Evolutionary conservation across 2,797 vertebrate genomes (phyloP).

Genomic region (Cossypha dichroa): DNA sequence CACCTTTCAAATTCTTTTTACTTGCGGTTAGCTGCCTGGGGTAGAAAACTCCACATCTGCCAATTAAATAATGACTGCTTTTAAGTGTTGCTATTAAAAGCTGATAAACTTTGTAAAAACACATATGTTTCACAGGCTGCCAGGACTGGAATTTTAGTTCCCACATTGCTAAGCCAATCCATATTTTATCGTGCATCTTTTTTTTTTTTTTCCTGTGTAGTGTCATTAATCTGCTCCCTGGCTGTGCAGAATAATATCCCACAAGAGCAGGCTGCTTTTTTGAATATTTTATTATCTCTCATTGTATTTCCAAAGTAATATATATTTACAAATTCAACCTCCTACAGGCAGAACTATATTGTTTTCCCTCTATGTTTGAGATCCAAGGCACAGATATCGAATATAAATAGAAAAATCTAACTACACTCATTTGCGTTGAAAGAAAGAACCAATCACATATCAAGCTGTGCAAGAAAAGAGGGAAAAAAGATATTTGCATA

Average conservation of each 20-base stretch:
- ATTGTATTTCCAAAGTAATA: slow-evolving; percentile 78
- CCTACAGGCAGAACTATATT: slow-evolving; percentile 74
- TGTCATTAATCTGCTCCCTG: slow-evolving; percentile 81
- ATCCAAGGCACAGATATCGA: slow-evolving; percentile 39
- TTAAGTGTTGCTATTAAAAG: neutral
- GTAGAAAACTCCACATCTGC: neutral
- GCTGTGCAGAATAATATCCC: slow-evolving; percentile 80
- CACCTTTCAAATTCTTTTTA: neutral
- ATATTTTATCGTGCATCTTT: slow-evolving; percentile 73
- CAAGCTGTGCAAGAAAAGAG: slow-evolving; percentile 70
- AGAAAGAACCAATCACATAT: slow-evolving; percentile 72
- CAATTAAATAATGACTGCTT: neutral
- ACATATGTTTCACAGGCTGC: neutral
- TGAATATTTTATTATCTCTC: slow-evolving; percentile 82
- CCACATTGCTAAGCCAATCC: slow-evolving; percentile 49
- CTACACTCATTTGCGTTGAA: slow-evolving; percentile 66
- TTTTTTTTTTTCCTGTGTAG: slow-evolving; percentile 35
- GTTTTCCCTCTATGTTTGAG: slow-evolving; percentile 69
- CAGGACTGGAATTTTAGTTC: slow-evolving; percentile 33
- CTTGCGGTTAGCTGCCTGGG: neutral
- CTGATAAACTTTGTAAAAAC: slow-evolving; percentile 23
- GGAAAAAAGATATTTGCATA: slow-evolving; percentile 53
- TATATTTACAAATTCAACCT: slow-evolving; percentile 81
- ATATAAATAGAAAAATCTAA: slow-evolving; percentile 68
- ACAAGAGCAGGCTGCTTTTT: slow-evolving; percentile 73